Evolutionary conservation across 2,888 invertebrate species (phyloP), one percentile per base, ranked within the genome.

Genomic region (Thera britannica): DNA sequence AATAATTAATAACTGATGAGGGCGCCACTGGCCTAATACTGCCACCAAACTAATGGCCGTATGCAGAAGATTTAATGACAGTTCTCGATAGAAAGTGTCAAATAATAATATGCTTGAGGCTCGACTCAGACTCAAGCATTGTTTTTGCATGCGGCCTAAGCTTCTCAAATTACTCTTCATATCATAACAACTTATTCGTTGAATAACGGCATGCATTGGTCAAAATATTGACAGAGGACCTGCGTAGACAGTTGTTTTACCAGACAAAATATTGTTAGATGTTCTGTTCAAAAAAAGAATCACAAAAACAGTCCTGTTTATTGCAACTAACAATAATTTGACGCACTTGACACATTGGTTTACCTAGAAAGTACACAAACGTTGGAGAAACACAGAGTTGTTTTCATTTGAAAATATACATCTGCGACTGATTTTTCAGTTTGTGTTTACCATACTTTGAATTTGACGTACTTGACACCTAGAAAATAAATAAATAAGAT

Each of bases 141-240:
- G 23, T 23, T 23, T 23, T 23, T 23, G 23, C 23, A 23, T 23
- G 23, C 23, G 34, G 9, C 8, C 34, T 52, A 34, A 8, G 23
- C 34, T 52, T 52, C 23, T 7, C 34, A 52, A 8, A 34, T 1
- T 51, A 8, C 5, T 23, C 6, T 23, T 34, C 51, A 23, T 2
- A 34, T 52, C 2, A 9, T 46, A 46, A 46, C 3, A 3, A 34
- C 23, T 34, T 2, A 52, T 56, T 38, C 56, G 8, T 23, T 41
- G 57, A 57, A 41, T 8, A 57, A 46, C n/a, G 57, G 63, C 36
- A 12, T 12, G 23, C 23, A 23, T 23, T 23, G 52, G 68, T 66
- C 71, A 75, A 66, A 72, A 75, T 72, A 74, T 75, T 75, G 73
- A 74, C 72, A 69, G 59, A 57, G 48, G 62, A 46, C 68, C n/a